Conservation (phyloP, 2,113 vertebrate species). For the Micromys minutus region DNA sequence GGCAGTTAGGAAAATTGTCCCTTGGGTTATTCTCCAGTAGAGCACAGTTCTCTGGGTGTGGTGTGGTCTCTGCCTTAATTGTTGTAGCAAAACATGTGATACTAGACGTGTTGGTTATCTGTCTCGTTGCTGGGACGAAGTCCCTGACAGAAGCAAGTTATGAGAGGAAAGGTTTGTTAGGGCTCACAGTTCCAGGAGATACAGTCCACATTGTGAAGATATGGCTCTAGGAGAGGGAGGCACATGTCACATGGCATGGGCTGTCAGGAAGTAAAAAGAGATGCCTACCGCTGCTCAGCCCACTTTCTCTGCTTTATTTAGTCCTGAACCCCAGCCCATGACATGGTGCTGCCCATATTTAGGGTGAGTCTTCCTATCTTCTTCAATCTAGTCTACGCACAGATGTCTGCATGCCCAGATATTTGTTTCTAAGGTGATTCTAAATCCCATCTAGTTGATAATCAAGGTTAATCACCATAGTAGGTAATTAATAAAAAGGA, state of each 20-base stretch:
- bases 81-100: neutral
- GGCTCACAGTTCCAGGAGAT: neutral
- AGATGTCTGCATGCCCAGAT: neutral
- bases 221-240: neutral
- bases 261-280: neutral
- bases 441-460: neutral
- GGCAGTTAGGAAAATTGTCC: neutral
- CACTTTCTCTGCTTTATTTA: neutral
- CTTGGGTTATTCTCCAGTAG: neutral
- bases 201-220: neutral
- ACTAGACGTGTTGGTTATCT: neutral
- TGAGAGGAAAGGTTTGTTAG: too few relatives aligned
- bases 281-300: neutral
- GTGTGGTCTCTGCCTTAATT: neutral
- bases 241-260: neutral
- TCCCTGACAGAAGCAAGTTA: neutral
- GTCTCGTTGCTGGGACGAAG: neutral
- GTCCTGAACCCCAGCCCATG: neutral
- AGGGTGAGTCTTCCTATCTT: neutral
- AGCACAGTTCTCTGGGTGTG: neutral
- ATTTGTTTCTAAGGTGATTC: neutral
- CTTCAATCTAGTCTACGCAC: neutral
- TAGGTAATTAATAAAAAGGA: neutral
- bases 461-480: neutral
- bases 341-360: too few relatives aligned